These are phyloP conservation scores for Cataglyphis cursor DNA, from an alignment of 2,888 invertebrate species.

Conservation along the genomic window DNA sequence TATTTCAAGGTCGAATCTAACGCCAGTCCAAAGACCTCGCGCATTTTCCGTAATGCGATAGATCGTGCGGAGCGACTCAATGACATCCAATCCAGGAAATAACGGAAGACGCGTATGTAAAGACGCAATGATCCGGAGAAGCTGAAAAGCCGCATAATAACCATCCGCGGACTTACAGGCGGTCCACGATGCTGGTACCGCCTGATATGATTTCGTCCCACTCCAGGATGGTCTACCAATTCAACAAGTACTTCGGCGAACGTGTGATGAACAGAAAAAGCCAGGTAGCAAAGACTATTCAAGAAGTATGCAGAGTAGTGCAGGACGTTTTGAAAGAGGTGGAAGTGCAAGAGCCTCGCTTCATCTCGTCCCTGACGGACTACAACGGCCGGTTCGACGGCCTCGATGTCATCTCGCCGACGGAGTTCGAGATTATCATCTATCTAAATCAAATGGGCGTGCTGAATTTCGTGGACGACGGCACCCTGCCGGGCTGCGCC, in stretches of 20 bases:
- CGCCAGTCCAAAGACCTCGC: neutral
- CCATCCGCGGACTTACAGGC: slow-evolving; percentile 41
- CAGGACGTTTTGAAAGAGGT: slow-evolving; percentile 98
- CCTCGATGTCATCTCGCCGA: slow-evolving; percentile 96
- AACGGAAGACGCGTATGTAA: neutral
- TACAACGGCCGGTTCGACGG: slow-evolving; percentile 97
- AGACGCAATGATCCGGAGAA: slow-evolving; percentile 59
- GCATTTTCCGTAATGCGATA: neutral
- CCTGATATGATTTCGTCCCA: slow-evolving; percentile 98
- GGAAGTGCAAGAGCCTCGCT: slow-evolving; percentile 97
- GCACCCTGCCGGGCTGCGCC: slow-evolving; percentile 96
- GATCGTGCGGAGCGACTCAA: neutral
- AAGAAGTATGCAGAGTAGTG: slow-evolving; percentile 96
- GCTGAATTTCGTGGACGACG: slow-evolving; percentile 98
- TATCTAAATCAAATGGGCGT: slow-evolving; percentile 99
- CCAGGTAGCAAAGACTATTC: slow-evolving; percentile 94
- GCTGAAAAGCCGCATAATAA: slow-evolving; percentile 33
- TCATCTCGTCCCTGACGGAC: slow-evolving; percentile 96
- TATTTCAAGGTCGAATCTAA: neutral
- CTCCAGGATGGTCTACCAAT: slow-evolving; percentile 97
- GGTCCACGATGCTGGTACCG: slow-evolving; percentile 92
- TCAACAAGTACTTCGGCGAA: slow-evolving; percentile 97
- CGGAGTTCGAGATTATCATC: slow-evolving; percentile 97
- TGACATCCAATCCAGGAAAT: slow-evolving; percentile 28
- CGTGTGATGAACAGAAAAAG: slow-evolving; percentile 95